Base-by-base conservation (phyloP, 2,888 invertebrate genomes). In the Taphrorychus bicolor region DNA sequence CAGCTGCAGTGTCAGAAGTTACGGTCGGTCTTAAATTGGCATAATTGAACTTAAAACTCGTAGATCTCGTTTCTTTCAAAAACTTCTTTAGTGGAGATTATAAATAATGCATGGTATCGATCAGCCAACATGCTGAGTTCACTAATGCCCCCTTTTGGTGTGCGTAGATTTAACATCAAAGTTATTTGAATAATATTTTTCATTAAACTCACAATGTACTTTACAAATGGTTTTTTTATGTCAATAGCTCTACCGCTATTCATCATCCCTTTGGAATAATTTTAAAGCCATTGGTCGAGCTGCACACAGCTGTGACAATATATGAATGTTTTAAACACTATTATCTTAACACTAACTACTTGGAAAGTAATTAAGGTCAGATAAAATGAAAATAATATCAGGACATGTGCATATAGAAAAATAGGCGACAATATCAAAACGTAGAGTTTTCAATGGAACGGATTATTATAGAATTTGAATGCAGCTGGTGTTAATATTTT, bases 401-500 rank as follows among this genome's bases (percentile, higher is more conserved):
- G 3, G 11, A 22, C 32, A 32, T 32, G 51, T 32, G 40, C 4
- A 3, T 2, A 14, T 14, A 45, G 14, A 16, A 45, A 45, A 45
- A 45, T 14, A 45, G 7, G 16, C 23, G 52, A 41, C 54, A 65
- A 24, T 59, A 65, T 59, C 53, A 54, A 59, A 59, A 53, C 45
- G 45, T n/a, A n/a, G n/a, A n/a, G n/a, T 42, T 58, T 64, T 64
- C 45, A 53, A 65, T 65, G 59, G n/a, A n/a, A n/a, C n/a, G n/a
- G 59, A 53, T 65, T 65, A 66, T 66, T 66, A 54, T 66, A 64
- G 49, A 59, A 65, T 61, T 65, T 58, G 53, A 66, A 65, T 66
- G 59, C 69, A 65, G 51, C 69, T 69, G 69, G 61, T 61, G 65
- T 69, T 57, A 65, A 69, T 69, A 66, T 69, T 65, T 69, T 60